These are phyloP conservation scores for Lordiphosa stackelbergi DNA, from an alignment of 1,140 invertebrate species.

Conservation along the genomic window DNA sequence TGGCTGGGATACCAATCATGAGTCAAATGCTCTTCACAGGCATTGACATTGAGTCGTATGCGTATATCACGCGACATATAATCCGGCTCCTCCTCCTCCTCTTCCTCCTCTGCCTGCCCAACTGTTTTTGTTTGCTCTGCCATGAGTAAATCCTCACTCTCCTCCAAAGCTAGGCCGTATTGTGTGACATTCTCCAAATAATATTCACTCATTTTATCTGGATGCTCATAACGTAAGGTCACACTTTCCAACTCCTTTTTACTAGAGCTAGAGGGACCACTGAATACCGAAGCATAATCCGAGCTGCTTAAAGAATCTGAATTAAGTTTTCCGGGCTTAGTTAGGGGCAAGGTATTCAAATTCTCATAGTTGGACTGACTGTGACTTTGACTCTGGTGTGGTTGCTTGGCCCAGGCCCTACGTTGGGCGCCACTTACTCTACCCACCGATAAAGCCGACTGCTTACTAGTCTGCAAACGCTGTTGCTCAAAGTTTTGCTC, in stretches of 20 bases:
- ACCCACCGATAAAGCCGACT: constrained; percentile 65
- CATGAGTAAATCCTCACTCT: constrained; percentile 61
- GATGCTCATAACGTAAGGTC: constrained; percentile 68
- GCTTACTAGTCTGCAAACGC: constrained; percentile 38
- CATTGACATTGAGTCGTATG: constrained; percentile 63
- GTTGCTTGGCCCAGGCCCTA: constrained; percentile 24
- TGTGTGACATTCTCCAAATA: constrained; percentile 67
- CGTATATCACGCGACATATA: constrained; percentile 57
- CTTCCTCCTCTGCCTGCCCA: constrained; percentile 17
- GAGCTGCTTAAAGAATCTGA: constrained; percentile 74
- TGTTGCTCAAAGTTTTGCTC: constrained; percentile 73
- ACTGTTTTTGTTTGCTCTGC: constrained; percentile 61
- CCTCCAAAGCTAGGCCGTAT: constrained; percentile 54
- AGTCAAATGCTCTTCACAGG: constrained; percentile 63
- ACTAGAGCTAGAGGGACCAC: constrained; percentile 49
- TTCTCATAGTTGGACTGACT: constrained; percentile 71
- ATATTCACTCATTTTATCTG: constrained; percentile 74
- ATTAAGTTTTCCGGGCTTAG: constrained; percentile 18
- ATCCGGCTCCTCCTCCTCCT: constrained; percentile 26
- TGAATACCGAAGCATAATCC: constrained; percentile 76
- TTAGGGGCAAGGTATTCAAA: constrained; percentile 54
- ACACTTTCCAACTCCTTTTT: constrained; percentile 5
- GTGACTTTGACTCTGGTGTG: constrained; percentile 30
- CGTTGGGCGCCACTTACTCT: constrained; percentile 45
- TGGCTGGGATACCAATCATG: constrained; percentile 23